A percentile compares a stretch with the other conserved stretches of the same genome.
Evolutionary conservation across 2,113 vertebrate genomes (phyloP).

Genomic region (Garra rufa): DNA sequence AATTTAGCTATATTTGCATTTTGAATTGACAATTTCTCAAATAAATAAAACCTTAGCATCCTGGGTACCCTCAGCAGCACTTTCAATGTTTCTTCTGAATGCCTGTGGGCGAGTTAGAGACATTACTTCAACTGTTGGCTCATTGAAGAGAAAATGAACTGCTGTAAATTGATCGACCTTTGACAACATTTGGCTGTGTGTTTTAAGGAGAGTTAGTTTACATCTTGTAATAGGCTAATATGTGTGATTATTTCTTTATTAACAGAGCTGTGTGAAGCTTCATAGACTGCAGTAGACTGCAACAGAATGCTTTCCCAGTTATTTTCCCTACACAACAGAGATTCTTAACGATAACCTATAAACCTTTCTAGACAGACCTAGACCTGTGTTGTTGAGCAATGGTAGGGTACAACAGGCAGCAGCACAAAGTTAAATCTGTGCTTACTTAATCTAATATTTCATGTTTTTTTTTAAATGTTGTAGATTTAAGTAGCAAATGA

Average conservation of each 20-base stretch:
- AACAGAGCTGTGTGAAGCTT: background rate
- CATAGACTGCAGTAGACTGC: no score
- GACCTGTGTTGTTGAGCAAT: background rate
- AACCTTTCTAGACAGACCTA: background rate
- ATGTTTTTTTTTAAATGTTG: no score
- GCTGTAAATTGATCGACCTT: conserved; percentile 1
- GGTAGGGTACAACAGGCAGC: background rate
- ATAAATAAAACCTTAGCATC: background rate
- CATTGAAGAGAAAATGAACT: background rate
- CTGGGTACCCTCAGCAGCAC: background rate
- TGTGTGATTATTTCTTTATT: conserved; percentile 11
- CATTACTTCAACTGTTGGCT: conserved; percentile 4
- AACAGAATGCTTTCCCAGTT: background rate
- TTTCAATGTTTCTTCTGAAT: background rate
- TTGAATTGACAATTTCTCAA: background rate
- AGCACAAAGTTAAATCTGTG: no score
- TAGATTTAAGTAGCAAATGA: no score
- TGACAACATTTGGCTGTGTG: background rate
- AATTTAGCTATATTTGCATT: background rate
- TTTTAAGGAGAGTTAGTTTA: conserved; percentile 4
- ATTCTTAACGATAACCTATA: background rate
- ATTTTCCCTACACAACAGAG: no score
- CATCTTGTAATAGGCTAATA: background rate
- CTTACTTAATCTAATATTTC: no score
- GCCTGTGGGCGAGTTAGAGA: conserved; percentile 1